These are phyloP conservation scores for Anthopleura sola DNA, from an alignment of 64 coral and sea anemone species.

Conservation along the genomic window DNA sequence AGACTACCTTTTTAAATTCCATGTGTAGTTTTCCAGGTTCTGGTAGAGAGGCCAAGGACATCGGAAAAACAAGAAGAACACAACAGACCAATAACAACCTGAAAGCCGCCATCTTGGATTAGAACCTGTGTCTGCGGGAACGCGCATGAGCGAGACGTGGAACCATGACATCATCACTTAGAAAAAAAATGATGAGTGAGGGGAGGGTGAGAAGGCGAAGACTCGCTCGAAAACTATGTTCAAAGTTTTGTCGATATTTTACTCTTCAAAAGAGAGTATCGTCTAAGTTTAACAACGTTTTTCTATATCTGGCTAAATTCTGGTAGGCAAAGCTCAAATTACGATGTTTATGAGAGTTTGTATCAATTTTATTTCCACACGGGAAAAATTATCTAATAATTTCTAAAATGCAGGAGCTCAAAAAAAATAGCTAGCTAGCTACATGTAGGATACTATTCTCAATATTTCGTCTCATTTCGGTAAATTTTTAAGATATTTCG, in stretches of 20 bases:
- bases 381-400: too few species aligned
- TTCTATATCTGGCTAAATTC: too few species aligned
- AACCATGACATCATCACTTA: conserved; percentile 22
- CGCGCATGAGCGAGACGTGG: conserved; percentile 23
- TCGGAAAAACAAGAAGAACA: conserved; percentile 17
- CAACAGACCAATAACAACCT: conserved; percentile 7
- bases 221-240: neutral
- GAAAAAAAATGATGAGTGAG: neutral
- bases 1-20: conserved; percentile 19
- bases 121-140: neutral
- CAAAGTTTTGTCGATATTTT: neutral
- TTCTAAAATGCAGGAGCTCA: too few species aligned
- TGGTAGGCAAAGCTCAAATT: too few species aligned
- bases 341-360: too few species aligned
- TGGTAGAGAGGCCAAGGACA: conserved; percentile 22
- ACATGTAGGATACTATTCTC: too few species aligned
- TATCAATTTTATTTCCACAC: too few species aligned
- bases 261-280: too few species aligned
- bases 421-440: too few species aligned
- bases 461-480: too few species aligned
- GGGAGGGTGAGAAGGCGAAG: neutral
- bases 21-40: conserved; percentile 42
- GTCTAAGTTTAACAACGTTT: too few species aligned
- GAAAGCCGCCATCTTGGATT: conserved; percentile 55
- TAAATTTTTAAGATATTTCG: too few species aligned